Conservation (phyloP, 2,888 invertebrate species). For the Myopa tessellatipennis region DNA sequence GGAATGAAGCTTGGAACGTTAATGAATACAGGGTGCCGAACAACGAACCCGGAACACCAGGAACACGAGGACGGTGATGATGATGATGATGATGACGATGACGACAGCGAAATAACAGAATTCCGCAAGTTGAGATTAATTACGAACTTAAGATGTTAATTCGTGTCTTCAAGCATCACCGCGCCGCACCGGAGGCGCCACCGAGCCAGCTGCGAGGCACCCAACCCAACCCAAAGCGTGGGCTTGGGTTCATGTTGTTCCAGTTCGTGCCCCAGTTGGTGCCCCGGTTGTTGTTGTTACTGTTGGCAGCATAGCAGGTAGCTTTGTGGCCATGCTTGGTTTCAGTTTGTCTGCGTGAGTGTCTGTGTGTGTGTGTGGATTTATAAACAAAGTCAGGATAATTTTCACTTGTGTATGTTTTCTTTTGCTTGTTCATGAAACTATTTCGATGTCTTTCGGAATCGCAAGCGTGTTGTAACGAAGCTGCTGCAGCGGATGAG, state of each 20-base stretch:
- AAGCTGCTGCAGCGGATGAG: background rate
- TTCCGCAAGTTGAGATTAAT: constrained; percentile 54
- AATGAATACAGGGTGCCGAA: background rate
- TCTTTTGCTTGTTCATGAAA: constrained; percentile 15
- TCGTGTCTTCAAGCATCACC: constrained; percentile 51
- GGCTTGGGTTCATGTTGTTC: background rate
- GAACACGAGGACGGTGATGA: background rate
- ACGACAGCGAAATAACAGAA: constrained; percentile 46
- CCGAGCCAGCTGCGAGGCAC: background rate
- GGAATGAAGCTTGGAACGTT: background rate
- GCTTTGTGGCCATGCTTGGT: background rate
- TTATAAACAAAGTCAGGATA: constrained; percentile 30
- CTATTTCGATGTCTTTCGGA: constrained; percentile 14
- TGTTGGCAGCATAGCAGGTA: constrained; percentile 16
- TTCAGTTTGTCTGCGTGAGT: background rate
- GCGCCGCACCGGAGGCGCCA: background rate
- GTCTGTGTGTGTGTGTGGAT: constrained; percentile 6
- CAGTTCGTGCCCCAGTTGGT: background rate
- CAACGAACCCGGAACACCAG: too few species aligned
- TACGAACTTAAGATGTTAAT: constrained; percentile 57
- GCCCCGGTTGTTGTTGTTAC: constrained; percentile 1
- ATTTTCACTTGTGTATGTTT: constrained; percentile 27
- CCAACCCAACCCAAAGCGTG: background rate
- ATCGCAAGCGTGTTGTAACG: background rate
- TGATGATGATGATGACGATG: background rate